Percentiles rank a stretch among this genome's conserved stretches.
Evolutionary conservation across 2,888 invertebrate species (phyloP).

Genomic region (Synergus gifuensis): DNA sequence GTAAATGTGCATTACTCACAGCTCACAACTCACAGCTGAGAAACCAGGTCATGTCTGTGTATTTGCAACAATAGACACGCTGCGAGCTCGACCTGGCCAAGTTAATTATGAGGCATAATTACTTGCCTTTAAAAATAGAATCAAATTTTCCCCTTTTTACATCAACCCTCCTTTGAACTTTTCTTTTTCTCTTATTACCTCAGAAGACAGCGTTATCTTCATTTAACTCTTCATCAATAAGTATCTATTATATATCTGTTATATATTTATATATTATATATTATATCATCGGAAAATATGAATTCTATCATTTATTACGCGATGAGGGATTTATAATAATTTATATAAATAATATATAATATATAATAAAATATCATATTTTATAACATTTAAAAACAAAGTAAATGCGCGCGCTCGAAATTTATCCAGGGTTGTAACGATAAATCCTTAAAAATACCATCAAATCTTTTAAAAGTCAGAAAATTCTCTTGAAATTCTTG

Average conservation of each 20-base stretch:
- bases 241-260: no score
- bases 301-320: background rate
- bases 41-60: conserved; percentile 63
- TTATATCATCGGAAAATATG: background rate
- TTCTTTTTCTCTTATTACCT: conserved; percentile 27
- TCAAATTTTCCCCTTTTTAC: conserved; percentile 44
- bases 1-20: conserved; percentile 42
- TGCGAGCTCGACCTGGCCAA: conserved; percentile 39
- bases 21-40: conserved; percentile 53
- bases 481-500: no score
- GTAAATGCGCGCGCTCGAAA: no score
- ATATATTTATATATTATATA: no score
- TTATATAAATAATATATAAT: no score
- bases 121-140: conserved; percentile 54
- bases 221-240: background rate
- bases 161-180: conserved; percentile 31
- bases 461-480: no score
- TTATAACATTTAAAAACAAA: no score
- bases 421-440: no score
- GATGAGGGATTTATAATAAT: no score
- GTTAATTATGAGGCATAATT: conserved; percentile 61
- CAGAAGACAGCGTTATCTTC: conserved; percentile 4
- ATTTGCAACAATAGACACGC: conserved; percentile 41
- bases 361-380: no score
- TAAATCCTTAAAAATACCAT: no score